Evolutionary conservation across 2,797 vertebrate species (phyloP).

Genomic region (Melanotaenia trifasciata): DNA sequence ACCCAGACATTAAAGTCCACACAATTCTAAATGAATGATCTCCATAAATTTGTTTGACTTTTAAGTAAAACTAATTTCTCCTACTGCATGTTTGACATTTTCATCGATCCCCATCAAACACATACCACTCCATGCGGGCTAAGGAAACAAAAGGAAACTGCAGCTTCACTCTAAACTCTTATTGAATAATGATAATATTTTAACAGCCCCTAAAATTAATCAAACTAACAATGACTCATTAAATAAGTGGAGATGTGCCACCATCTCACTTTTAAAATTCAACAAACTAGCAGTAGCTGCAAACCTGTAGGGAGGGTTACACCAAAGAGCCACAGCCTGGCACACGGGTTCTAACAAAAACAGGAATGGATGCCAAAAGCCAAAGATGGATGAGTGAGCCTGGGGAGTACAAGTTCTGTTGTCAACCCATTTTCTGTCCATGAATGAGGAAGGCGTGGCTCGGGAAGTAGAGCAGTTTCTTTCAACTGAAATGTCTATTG

Average conservation of each 20-base stretch:
- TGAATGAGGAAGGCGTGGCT: no score
- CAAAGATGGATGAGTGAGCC: no score
- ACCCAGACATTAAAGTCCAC: conserved; percentile 17
- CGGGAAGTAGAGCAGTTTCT: no score
- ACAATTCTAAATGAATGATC: conserved; percentile 8
- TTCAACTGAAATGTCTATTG: no score
- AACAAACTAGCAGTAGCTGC: not conserved
- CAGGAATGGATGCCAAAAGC: no score
- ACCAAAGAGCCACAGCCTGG: no score
- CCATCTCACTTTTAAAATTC: not conserved
- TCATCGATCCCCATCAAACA: not conserved
- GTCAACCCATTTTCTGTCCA: not conserved
- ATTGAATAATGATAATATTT: not conserved
- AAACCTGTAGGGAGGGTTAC: not conserved
- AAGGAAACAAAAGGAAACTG: not conserved
- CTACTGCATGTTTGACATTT: conserved; percentile 10
- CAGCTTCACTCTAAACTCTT: not conserved
- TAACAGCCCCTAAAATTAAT: not conserved
- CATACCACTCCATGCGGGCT: not conserved
- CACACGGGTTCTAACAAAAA: no score
- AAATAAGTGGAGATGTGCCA: not conserved
- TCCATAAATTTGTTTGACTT: conserved; percentile 6
- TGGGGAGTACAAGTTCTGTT: no score
- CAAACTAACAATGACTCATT: not conserved
- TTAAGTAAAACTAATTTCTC: not conserved